Conservation (phyloP, 2,113 vertebrate genomes). For the Nestor notabilis region DNA sequence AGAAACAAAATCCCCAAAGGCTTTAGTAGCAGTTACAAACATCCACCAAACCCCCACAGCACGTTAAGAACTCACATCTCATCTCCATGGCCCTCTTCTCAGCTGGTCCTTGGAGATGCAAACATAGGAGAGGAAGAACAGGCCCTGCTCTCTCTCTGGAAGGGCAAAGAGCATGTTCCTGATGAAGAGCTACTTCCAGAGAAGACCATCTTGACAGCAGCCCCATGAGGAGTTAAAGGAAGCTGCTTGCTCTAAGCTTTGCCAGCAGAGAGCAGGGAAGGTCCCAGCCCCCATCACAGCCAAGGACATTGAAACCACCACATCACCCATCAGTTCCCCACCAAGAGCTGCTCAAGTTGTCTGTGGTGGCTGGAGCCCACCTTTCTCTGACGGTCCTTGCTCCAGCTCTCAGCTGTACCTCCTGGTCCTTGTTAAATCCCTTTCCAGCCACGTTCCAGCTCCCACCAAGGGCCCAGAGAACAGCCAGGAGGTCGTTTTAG, state of each 20-base stretch:
- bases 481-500: background rate
- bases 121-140: background rate
- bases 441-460: background rate
- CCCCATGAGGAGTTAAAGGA: background rate
- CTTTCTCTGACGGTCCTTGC: background rate
- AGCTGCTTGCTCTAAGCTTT: fast-evolving
- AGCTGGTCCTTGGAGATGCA: background rate
- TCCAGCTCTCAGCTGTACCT: background rate
- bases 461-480: background rate
- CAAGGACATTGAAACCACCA: background rate
- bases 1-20: background rate
- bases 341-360: background rate
- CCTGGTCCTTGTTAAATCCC: background rate
- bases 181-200: background rate
- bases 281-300: background rate
- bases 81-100: background rate
- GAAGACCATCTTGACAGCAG: background rate
- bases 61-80: fast-evolving
- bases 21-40: background rate
- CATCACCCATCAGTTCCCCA: background rate
- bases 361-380: fast-evolving
- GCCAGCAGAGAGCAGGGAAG: background rate
- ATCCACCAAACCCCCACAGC: background rate
- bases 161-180: background rate
- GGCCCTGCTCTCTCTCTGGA: background rate